Percentiles rank a stretch among this genome's conserved stretches.
phyloP scores from a whole-genome alignment of 35 echinoderm and acorn worm genomes.

The Heliocidaris tuberculata region DNA sequence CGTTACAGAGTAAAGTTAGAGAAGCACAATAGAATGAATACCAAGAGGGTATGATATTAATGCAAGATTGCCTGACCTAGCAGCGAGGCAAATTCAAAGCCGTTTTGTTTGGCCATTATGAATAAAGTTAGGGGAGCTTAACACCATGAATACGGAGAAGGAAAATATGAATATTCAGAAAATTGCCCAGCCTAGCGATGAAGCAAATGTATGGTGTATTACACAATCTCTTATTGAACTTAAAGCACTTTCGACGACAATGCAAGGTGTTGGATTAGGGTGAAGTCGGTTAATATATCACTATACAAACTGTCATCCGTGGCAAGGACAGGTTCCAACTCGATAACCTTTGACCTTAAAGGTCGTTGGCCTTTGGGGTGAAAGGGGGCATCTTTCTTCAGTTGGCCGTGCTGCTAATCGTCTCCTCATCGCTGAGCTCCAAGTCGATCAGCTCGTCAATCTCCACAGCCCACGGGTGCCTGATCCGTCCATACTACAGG shows the following conservation, averaged over 20 bases:
- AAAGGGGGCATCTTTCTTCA: background rate
- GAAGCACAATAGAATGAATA: background rate
- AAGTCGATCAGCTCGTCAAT: slow-evolving; percentile 40
- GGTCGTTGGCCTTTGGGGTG: background rate
- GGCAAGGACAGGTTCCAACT: background rate
- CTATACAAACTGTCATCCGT: background rate
- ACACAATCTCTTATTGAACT: background rate
- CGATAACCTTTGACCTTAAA: background rate
- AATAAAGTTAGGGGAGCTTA: background rate
- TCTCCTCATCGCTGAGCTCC: slow-evolving; percentile 32
- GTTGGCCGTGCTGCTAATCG: slow-evolving; percentile 5
- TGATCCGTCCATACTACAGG: slow-evolving; percentile 9
- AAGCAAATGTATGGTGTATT: background rate
- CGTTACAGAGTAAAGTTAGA: background rate
- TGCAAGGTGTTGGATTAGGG: background rate
- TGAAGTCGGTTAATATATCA: background rate
- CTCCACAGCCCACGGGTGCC: slow-evolving; percentile 9
- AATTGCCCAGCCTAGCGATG: background rate
- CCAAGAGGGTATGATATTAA: background rate
- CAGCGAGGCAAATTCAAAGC: background rate
- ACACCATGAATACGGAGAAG: background rate
- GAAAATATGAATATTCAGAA: background rate
- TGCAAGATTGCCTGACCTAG: background rate
- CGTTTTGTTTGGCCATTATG: background rate
- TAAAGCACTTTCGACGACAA: background rate